Percentiles rank a stretch among this genome's conserved stretches.
Evolutionary conservation across 2,797 vertebrate species (phyloP).

Genomic region (Lates japonicus): DNA sequence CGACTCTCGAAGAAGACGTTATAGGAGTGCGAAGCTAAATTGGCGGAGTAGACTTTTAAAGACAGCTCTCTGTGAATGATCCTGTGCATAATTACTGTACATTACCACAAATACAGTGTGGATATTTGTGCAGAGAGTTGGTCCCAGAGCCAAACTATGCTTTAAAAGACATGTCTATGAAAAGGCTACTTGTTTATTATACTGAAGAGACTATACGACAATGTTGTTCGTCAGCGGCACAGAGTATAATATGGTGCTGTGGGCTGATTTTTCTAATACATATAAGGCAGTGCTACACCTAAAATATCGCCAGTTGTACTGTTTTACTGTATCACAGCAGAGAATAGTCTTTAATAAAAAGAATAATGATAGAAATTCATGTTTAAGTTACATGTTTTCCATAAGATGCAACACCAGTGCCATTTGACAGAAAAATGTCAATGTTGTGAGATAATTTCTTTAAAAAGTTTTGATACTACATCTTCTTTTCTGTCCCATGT

Average conservation of each 20-base stretch:
- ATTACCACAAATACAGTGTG: neutral
- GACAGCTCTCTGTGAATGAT: slow-evolving; percentile 5
- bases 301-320: slow-evolving; percentile 18
- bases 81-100: slow-evolving; percentile 6
- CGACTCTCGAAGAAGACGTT: too few relatives aligned
- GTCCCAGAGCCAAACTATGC: neutral
- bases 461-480: neutral
- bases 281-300: slow-evolving; percentile 42
- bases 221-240: slow-evolving; percentile 2
- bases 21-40: neutral
- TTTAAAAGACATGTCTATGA: slow-evolving; percentile 8
- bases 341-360: slow-evolving; percentile 18
- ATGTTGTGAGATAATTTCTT: neutral
- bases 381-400: slow-evolving; percentile 19
- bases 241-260: slow-evolving; percentile 14
- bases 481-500: neutral
- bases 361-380: neutral
- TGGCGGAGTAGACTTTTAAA: neutral
- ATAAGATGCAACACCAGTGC: slow-evolving; percentile 22
- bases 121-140: slow-evolving; percentile 29
- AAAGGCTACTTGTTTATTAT: slow-evolving; percentile 36
- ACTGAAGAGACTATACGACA: neutral
- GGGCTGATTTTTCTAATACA: slow-evolving; percentile 18
- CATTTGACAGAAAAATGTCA: neutral
- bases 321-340: slow-evolving; percentile 30